A percentile compares a stretch with the other conserved stretches of the same genome.
Evolutionary conservation across 2,888 invertebrate species (phyloP).

Genomic region (Ellobium chinense): DNA sequence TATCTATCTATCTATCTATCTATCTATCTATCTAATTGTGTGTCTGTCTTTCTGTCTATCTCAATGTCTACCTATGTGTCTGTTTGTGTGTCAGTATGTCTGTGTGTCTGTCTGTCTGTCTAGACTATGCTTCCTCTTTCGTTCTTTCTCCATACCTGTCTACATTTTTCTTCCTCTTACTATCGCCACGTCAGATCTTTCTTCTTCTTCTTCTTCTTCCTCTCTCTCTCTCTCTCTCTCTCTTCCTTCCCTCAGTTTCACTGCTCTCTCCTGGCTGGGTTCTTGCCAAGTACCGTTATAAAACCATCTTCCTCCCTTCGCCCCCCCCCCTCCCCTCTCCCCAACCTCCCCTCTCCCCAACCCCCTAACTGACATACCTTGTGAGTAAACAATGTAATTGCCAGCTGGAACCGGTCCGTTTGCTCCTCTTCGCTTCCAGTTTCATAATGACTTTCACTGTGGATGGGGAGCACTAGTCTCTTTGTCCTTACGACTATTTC

Average conservation of each 20-base stretch:
- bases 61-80: background rate
- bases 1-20: background rate
- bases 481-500: too few species aligned
- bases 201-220: too few species aligned
- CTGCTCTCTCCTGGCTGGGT: background rate
- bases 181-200: too few species aligned
- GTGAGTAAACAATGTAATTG: too few species aligned
- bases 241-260: too few species aligned
- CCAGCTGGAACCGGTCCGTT: too few species aligned
- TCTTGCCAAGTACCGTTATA: too few species aligned
- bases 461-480: too few species aligned
- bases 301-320: background rate
- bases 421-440: too few species aligned
- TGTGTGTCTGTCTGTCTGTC: background rate
- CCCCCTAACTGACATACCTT: too few species aligned
- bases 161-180: background rate
- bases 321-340: background rate
- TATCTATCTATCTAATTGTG: background rate
- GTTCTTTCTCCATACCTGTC: constrained; percentile 12
- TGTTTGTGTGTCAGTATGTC: background rate
- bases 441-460: too few species aligned
- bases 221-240: background rate
- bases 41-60: background rate
- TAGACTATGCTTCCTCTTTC: too few species aligned
- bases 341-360: background rate